phyloP scores from a whole-genome alignment of 2,888 invertebrate species.

The Acronicta aceris region DNA sequence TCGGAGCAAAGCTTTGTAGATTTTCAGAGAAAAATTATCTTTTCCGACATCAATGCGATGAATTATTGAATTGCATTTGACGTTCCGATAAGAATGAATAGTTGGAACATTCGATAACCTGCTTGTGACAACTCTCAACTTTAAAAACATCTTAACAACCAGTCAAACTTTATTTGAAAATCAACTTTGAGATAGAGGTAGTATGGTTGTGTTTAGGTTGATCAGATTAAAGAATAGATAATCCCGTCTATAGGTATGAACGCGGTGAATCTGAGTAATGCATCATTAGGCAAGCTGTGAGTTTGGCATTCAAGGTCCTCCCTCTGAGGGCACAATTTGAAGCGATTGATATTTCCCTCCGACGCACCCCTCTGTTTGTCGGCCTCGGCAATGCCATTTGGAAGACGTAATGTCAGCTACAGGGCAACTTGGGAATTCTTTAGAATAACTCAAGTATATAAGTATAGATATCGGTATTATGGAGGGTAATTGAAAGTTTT shows the following conservation, averaged over 20 bases:
- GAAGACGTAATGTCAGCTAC: constrained; percentile 61
- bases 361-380: constrained; percentile 60
- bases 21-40: constrained; percentile 51
- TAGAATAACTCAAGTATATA: constrained; percentile 45
- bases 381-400: constrained; percentile 61
- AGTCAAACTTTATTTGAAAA: constrained; percentile 7
- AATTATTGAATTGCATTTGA: constrained; percentile 63
- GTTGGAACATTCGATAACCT: constrained; percentile 68
- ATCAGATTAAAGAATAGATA: constrained; percentile 22
- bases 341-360: constrained; percentile 76
- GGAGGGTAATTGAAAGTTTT: constrained; percentile 23
- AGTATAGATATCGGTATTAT: constrained; percentile 32
- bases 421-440: constrained; percentile 61
- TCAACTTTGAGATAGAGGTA: not conserved
- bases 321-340: constrained; percentile 68
- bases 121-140: constrained; percentile 58
- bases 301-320: constrained; percentile 77
- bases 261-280: constrained; percentile 71
- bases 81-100: constrained; percentile 69
- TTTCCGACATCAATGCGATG: constrained; percentile 51
- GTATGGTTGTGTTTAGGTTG: constrained; percentile 35
- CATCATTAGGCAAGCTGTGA: constrained; percentile 74
- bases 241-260: constrained; percentile 60
- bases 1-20: constrained; percentile 21
- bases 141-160: constrained; percentile 36